phyloP scores from a whole-genome alignment of 1,140 invertebrate species.

The Callitettix versicolor region DNA sequence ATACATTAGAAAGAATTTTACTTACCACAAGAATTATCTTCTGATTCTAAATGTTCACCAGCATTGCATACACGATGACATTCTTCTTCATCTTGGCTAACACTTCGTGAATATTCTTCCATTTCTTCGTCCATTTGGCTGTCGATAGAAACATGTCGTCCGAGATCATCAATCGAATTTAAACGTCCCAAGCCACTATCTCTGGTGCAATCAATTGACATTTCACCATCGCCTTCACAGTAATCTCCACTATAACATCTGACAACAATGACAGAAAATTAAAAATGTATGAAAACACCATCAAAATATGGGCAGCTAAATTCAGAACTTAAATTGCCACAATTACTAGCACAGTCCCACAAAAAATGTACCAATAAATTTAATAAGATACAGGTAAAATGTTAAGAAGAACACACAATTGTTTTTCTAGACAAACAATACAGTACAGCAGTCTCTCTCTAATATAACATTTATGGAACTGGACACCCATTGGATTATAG shows the following conservation, averaged over 20 bases:
- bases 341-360: too few species aligned
- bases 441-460: too few species aligned
- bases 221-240: conserved; percentile 26
- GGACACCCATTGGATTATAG: too few species aligned
- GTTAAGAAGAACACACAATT: too few species aligned
- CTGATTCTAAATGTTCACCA: not conserved
- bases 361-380: too few species aligned
- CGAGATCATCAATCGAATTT: conserved; percentile 33
- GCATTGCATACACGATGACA: not conserved
- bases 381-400: too few species aligned
- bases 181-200: conserved; percentile 41
- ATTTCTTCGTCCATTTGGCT: conserved; percentile 12
- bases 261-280: not conserved
- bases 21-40: conserved; percentile 1
- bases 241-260: not conserved
- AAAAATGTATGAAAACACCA: not conserved
- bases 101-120: not conserved
- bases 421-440: too few species aligned
- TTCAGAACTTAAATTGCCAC: too few species aligned
- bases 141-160: conserved; percentile 10
- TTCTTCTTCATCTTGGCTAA: conserved; percentile 1
- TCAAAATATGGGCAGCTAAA: too few species aligned
- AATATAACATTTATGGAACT: too few species aligned
- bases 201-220: conserved; percentile 41
- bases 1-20: not conserved